Base-by-base conservation (phyloP, 1,140 invertebrate species). In the Drosophila chauvacae region DNA sequence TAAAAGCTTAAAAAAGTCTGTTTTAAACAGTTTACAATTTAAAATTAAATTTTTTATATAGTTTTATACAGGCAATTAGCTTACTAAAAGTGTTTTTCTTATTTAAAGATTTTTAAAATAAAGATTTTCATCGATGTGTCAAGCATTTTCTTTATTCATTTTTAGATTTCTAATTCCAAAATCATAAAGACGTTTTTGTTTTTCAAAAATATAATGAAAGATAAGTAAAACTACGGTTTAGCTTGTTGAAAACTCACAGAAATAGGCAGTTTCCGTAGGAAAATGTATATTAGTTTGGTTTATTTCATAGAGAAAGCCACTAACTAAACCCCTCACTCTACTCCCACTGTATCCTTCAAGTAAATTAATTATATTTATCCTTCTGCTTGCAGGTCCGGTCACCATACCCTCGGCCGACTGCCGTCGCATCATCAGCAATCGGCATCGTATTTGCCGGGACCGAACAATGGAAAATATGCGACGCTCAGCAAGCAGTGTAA, bases 401-500 rank as follows among this genome's bases (percentile, higher is more conserved):
- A 93, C 57, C 94, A 94, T 76, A 94, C 94, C 58, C 91, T 94
- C 42, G 94, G 94, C 47, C 93, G 94, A 11, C 69, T 93, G 81
- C 92, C 93, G 14, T 93, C 93, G 61, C 93, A 92, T 75, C 93
- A 86, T 47, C 91, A 92, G 50, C 92, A 92, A 35, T 76, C 93
- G 68, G 79, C 91, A 7, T 80, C 91, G 13, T 90, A 92, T 73
- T 42, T 92, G 61, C 78, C 87, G 51, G 94, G 94, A 76, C 94
- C 94, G 28, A 95, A 95, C 93, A 95, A 95, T 94, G 95, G 96
- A 93, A 96, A 97, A 94, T 97, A 97, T 94, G 96, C 96, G 93
- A 97, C 97, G 94, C 94, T 98, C 92, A 97, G 96, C 95, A 97
- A 97, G 94, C 97, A 97, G 93, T 98, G 97, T 95, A 98, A 98